A percentile compares a stretch with the other conserved stretches of the same genome.
phyloP scores from a whole-genome alignment of 1,140 invertebrate genomes.

The Probaryconus sp. region DNA sequence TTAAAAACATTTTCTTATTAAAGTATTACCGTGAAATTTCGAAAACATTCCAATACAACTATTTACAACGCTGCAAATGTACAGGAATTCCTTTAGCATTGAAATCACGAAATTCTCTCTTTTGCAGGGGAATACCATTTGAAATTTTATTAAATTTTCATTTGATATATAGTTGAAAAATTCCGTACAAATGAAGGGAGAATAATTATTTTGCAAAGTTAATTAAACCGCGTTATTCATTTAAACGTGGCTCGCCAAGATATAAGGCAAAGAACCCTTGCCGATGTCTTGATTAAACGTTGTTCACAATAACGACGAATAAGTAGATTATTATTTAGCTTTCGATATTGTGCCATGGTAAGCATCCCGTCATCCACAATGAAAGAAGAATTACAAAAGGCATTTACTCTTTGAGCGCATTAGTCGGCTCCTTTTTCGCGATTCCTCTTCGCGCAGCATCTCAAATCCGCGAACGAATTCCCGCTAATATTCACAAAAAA shows the following conservation, averaged over 20 bases:
- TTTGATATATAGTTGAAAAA: too few relatives aligned
- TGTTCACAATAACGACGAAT: constrained; percentile 38
- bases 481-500: constrained; percentile 41
- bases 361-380: constrained; percentile 22
- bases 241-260: constrained; percentile 2
- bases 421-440: constrained; percentile 32
- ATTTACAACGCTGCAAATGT: too few relatives aligned
- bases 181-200: background rate
- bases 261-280: constrained; percentile 11
- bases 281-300: constrained; percentile 30
- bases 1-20: too few relatives aligned
- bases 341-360: constrained; percentile 38
- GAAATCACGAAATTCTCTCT: too few relatives aligned
- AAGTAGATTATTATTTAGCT: constrained; percentile 45
- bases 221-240: constrained; percentile 23
- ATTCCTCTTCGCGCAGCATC: constrained; percentile 36
- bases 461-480: constrained; percentile 36
- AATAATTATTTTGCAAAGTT: constrained; percentile 18
- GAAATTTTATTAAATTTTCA: too few relatives aligned
- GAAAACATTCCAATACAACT: too few relatives aligned
- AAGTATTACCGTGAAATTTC: too few relatives aligned
- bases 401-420: constrained; percentile 45
- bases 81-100: too few relatives aligned
- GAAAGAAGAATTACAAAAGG: constrained; percentile 33
- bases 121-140: too few relatives aligned